A percentile compares a stretch with the other conserved stretches of the same genome.
These are phyloP conservation scores for Diaperis boleti DNA, from an alignment of 2,888 invertebrate species.

Conservation along the genomic window DNA sequence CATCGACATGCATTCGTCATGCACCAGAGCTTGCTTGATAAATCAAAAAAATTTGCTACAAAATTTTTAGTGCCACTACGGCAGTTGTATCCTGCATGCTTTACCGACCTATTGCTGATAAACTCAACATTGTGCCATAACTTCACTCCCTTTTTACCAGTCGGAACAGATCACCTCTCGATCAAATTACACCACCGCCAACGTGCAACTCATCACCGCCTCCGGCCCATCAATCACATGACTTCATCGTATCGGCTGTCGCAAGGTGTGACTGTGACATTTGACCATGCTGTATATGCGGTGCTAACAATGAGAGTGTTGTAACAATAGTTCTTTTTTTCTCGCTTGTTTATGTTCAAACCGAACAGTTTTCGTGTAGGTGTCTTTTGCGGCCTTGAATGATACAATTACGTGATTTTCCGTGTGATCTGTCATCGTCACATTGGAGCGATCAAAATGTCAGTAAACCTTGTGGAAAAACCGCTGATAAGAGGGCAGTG, in stretches of 20 bases:
- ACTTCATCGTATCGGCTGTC: conserved; percentile 4
- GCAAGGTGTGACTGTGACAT: conserved; percentile 1
- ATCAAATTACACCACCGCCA: not conserved
- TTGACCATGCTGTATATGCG: conserved; percentile 8
- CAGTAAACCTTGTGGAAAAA: conserved; percentile 20
- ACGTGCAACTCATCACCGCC: not conserved
- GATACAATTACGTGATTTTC: conserved; percentile 32
- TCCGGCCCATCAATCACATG: not conserved
- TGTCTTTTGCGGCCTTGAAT: conserved; percentile 29
- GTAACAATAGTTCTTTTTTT: conserved; percentile 22
- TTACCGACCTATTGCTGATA: no score
- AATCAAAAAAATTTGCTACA: not conserved
- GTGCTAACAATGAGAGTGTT: not conserved
- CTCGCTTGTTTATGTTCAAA: conserved; percentile 17
- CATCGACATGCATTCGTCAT: no score
- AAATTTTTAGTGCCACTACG: not conserved
- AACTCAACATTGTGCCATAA: no score
- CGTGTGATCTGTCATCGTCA: conserved; percentile 3
- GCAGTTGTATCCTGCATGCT: no score
- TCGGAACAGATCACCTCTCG: no score
- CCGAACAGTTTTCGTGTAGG: conserved; percentile 21
- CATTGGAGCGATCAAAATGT: no score
- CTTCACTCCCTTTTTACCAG: no score
- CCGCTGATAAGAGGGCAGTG: conserved; percentile 19
- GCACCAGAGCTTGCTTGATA: no score